Conservation (phyloP, 2,797 vertebrate species). For the Poecilia velifera region DNA sequence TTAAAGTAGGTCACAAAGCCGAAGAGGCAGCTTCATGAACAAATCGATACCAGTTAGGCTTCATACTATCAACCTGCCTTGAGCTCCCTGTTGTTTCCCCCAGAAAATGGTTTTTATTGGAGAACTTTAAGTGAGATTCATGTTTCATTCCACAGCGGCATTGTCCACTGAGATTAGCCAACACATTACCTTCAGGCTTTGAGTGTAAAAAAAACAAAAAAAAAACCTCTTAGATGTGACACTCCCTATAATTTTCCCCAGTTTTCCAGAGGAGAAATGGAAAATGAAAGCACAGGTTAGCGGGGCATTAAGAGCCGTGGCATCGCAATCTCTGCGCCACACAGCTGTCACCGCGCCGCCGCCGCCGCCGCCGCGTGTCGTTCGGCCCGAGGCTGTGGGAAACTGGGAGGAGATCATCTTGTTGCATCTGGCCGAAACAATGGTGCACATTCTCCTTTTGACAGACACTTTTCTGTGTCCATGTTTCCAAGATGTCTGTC, state of each 20-base stretch:
- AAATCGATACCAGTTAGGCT: slow-evolving; percentile 52
- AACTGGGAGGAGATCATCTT: slow-evolving; percentile 3
- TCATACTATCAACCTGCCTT: slow-evolving; percentile 19
- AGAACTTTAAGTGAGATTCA: slow-evolving; percentile 6
- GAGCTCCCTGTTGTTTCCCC: slow-evolving; percentile 1
- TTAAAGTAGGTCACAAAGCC: background rate
- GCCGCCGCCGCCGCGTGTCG: slow-evolving; percentile 19
- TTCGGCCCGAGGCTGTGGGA: slow-evolving; percentile 46
- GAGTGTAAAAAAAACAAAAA: slow-evolving; percentile 17
- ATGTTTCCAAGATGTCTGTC: background rate
- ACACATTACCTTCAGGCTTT: slow-evolving; percentile 34
- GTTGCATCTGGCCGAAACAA: background rate
- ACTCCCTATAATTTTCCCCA: slow-evolving; percentile 38
- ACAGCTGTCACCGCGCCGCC: slow-evolving; percentile 26
- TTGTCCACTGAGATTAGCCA: slow-evolving; percentile 29
- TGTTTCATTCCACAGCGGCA: slow-evolving; percentile 16
- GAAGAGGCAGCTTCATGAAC: slow-evolving; percentile 19
- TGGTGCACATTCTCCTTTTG: background rate
- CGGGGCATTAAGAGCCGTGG: slow-evolving; percentile 22
- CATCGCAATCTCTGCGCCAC: slow-evolving; percentile 26
- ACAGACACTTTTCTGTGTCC: background rate
- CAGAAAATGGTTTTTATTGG: background rate
- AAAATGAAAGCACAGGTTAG: slow-evolving; percentile 59
- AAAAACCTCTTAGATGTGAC: slow-evolving; percentile 37
- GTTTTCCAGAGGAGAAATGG: slow-evolving; percentile 29